Conservation (phyloP, 2,113 vertebrate genomes). For the Labeo catla region DNA sequence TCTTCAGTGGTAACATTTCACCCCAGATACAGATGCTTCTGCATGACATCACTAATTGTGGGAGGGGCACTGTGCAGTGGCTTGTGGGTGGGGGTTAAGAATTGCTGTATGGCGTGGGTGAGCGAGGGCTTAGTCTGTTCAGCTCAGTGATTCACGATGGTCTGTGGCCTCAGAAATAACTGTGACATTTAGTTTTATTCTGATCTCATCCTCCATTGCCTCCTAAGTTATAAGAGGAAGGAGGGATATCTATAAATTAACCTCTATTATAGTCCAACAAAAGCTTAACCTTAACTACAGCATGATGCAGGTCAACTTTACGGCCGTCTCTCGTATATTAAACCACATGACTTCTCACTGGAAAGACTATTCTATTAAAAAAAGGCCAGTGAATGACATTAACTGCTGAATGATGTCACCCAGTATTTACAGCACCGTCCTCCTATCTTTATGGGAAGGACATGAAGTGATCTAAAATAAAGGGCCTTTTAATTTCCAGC, state of each 20-base stretch:
- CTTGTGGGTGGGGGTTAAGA: neutral
- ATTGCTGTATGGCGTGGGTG: neutral
- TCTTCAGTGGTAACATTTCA: neutral
- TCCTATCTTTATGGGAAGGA: conserved; percentile 27
- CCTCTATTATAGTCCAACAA: conserved; percentile 22
- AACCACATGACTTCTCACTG: neutral
- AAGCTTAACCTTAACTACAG: conserved; percentile 13
- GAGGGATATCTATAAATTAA: conserved; percentile 31
- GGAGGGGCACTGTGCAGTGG: neutral
- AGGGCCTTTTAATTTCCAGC: conserved; percentile 34
- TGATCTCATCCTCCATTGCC: conserved; percentile 38
- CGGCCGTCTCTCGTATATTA: conserved; percentile 18
- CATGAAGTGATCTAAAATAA: conserved; percentile 43
- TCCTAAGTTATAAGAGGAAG: conserved; percentile 17
- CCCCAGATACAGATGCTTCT: neutral
- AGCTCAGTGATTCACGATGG: conserved; percentile 35
- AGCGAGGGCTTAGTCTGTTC: conserved; percentile 13
- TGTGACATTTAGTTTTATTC: conserved; percentile 36
- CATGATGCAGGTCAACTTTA: conserved; percentile 34
- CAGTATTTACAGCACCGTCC: conserved; percentile 31
- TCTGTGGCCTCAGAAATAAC: conserved; percentile 36
- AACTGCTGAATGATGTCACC: conserved; percentile 46
- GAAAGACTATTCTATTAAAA: conserved; percentile 10
- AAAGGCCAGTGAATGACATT: conserved; percentile 17
- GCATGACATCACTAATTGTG: conserved; percentile 14